phyloP scores from a whole-genome alignment of 2,113 vertebrate genomes.

The Phaetusa simplex region DNA sequence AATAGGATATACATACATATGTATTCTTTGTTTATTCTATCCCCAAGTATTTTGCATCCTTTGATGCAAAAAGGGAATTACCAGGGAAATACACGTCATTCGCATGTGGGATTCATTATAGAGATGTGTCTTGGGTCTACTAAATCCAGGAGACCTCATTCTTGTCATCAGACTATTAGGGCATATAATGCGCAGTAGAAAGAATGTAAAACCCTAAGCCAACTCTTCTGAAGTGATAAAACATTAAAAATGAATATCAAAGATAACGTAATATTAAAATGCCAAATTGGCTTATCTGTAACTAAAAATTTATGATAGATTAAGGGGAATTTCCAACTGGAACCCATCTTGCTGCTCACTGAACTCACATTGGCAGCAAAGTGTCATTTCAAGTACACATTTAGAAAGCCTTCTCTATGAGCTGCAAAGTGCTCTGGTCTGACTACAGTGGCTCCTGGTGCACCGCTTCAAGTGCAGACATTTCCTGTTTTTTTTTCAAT shows the following conservation, averaged over 20 bases:
- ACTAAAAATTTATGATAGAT: not conserved
- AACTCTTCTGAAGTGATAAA: not conserved
- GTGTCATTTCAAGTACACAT: not conserved
- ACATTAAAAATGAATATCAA: not conserved
- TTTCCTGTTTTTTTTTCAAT: not conserved
- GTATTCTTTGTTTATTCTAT: not conserved
- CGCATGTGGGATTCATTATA: not conserved
- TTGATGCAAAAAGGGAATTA: not conserved
- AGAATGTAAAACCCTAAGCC: not conserved
- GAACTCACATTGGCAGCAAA: not conserved
- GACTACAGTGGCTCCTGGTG: not conserved
- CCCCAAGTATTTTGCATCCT: not conserved
- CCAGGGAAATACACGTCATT: not conserved
- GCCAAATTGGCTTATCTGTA: not conserved
- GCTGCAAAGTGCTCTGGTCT: not conserved
- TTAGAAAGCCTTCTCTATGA: not conserved
- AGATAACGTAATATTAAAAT: not conserved
- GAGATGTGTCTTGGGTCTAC: not conserved
- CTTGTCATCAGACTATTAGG: not conserved
- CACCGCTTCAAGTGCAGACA: not conserved
- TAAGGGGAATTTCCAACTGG: not conserved
- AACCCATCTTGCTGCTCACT: not conserved
- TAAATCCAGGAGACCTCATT: not conserved
- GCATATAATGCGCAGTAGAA: not conserved
- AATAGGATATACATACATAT: rapidly evolving